phyloP scores from a whole-genome alignment of 2,888 invertebrate genomes.

The Drosophila anomalipes region DNA sequence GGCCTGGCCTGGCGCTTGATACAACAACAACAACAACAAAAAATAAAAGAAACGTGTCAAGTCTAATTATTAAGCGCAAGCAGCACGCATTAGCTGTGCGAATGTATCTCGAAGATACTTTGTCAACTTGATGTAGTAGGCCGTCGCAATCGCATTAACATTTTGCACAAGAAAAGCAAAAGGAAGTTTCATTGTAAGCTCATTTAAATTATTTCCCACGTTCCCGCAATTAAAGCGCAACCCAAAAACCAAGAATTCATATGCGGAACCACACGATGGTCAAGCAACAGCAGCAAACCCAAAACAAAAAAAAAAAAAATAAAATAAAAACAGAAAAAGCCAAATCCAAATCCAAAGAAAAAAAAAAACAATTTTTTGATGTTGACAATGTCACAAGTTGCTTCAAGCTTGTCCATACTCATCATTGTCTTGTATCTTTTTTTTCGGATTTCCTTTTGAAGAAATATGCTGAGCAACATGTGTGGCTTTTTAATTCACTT shows the following conservation, averaged over 20 bases:
- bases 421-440: conserved; percentile 47
- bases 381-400: conserved; percentile 63
- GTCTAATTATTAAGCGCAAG: conserved; percentile 77
- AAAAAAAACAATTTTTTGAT: conserved; percentile 25
- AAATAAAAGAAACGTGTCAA: neutral
- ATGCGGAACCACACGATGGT: conserved; percentile 22
- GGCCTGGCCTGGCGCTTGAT: conserved; percentile 33
- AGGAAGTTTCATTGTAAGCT: conserved; percentile 60
- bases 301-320: conserved; percentile 5
- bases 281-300: conserved; percentile 19
- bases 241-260: conserved; percentile 44
- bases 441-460: conserved; percentile 34
- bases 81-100: conserved; percentile 60
- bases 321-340: neutral
- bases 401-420: conserved; percentile 41
- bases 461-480: conserved; percentile 68
- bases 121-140: conserved; percentile 42
- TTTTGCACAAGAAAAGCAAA: conserved; percentile 27
- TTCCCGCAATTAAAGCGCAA: conserved; percentile 72
- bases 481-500: conserved; percentile 80
- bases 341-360: neutral
- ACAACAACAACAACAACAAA: conserved; percentile 35
- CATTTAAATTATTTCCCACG: conserved; percentile 77
- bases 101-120: conserved; percentile 51
- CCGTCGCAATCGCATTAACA: conserved; percentile 36